Evolutionary conservation across 2,797 vertebrate genomes (phyloP).

Genomic region (Sebastes elongatus): DNA sequence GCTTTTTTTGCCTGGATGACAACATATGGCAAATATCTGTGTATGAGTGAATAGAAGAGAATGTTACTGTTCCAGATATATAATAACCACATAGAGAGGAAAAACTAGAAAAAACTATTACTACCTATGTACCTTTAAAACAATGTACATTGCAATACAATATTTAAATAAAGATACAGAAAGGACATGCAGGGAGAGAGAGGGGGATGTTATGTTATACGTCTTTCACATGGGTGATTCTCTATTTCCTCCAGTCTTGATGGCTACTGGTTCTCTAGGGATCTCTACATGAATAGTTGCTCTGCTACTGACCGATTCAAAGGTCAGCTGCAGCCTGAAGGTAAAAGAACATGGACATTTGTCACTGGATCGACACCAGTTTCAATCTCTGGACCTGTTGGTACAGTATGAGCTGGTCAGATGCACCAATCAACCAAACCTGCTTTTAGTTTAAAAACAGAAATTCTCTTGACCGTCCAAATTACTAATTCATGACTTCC

Average conservation of each 20-base stretch:
- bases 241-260: background rate
- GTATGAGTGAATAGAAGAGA: background rate
- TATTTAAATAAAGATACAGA: background rate
- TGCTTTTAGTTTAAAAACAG: background rate
- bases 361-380: background rate
- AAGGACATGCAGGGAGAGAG: background rate
- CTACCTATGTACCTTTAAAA: too few species aligned
- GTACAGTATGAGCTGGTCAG: background rate
- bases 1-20: background rate
- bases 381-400: background rate
- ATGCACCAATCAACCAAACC: background rate
- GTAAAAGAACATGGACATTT: background rate
- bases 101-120: too few species aligned
- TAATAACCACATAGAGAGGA: too few species aligned
- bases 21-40: background rate
- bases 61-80: background rate
- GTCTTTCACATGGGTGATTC: background rate
- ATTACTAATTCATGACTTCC: background rate
- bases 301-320: conserved; percentile 8
- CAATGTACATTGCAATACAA: background rate
- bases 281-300: background rate
- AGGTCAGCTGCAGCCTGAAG: conserved; percentile 7
- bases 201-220: background rate
- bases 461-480: too few species aligned
- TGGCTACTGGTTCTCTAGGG: background rate